Conservation (phyloP, 2,888 invertebrate genomes). For the Morpho deidamia region DNA sequence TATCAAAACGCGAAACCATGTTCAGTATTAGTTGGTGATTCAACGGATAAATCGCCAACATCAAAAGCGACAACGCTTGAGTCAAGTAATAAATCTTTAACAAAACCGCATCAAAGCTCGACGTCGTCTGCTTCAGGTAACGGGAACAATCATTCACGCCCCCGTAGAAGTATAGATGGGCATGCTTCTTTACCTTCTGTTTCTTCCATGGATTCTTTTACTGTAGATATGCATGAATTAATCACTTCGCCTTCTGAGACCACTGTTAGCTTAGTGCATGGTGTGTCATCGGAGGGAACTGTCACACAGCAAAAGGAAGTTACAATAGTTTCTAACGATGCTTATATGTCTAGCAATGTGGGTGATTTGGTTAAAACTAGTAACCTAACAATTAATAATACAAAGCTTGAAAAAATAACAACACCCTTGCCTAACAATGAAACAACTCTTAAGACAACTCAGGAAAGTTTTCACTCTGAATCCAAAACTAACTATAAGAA, state of each 20-base stretch:
- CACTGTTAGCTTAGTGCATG: conserved; percentile 71
- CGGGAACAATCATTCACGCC: conserved; percentile 74
- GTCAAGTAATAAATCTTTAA: conserved; percentile 83
- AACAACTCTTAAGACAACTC: conserved; percentile 13
- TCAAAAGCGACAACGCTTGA: conserved; percentile 85
- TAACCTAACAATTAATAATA: conserved; percentile 50
- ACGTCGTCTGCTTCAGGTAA: conserved; percentile 76
- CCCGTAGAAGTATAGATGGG: conserved; percentile 85
- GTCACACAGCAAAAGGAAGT: conserved; percentile 36
- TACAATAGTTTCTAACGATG: conserved; percentile 40
- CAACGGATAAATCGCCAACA: conserved; percentile 82
- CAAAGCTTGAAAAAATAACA: conserved; percentile 26
- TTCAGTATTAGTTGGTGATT: conserved; percentile 90
- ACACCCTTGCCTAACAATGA: conserved; percentile 17
- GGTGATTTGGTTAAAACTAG: conserved; percentile 45
- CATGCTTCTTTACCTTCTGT: conserved; percentile 73
- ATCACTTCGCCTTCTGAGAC: conserved; percentile 59
- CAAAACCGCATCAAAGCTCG: conserved; percentile 81
- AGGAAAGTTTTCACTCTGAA: conserved; percentile 16
- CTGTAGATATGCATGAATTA: conserved; percentile 74
- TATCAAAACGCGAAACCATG: conserved; percentile 90
- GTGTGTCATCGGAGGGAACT: conserved; percentile 46
- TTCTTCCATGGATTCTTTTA: conserved; percentile 60
- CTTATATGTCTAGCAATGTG: conserved; percentile 51
- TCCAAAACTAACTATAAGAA: conserved; percentile 28